Conservation (phyloP, 2,797 vertebrate genomes). For the Poliocrania exsul region DNA sequence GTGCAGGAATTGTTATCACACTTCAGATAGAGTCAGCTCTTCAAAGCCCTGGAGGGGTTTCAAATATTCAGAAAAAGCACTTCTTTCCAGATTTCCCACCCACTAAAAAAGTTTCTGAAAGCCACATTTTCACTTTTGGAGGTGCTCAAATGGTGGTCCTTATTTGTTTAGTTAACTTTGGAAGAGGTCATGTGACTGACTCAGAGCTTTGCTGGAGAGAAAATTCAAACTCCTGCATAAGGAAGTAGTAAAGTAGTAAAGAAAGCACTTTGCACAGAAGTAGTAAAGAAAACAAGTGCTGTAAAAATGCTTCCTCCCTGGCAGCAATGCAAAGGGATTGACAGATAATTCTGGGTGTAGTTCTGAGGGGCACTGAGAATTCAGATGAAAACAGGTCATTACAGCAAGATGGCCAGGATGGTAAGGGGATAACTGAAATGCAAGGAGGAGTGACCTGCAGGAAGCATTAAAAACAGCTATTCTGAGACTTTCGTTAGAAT, state of each 20-base stretch:
- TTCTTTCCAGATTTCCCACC: background rate
- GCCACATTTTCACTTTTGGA: background rate
- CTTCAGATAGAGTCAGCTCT: background rate
- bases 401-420: background rate
- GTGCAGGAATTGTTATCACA: background rate
- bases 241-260: background rate
- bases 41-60: background rate
- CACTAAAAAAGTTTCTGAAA: background rate
- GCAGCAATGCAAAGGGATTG: background rate
- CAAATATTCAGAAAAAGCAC: background rate
- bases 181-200: background rate
- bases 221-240: background rate
- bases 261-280: background rate
- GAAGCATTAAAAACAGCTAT: background rate
- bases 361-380: background rate
- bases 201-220: background rate
- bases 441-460: background rate
- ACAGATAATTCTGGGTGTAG: background rate
- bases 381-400: background rate
- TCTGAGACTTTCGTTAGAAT: background rate
- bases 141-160: background rate
- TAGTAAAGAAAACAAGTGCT: background rate
- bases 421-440: background rate
- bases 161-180: background rate
- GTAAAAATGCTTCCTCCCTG: conserved; percentile 30